phyloP scores from a whole-genome alignment of 2,797 vertebrate species.

The Bryconaethiops microstoma region DNA sequence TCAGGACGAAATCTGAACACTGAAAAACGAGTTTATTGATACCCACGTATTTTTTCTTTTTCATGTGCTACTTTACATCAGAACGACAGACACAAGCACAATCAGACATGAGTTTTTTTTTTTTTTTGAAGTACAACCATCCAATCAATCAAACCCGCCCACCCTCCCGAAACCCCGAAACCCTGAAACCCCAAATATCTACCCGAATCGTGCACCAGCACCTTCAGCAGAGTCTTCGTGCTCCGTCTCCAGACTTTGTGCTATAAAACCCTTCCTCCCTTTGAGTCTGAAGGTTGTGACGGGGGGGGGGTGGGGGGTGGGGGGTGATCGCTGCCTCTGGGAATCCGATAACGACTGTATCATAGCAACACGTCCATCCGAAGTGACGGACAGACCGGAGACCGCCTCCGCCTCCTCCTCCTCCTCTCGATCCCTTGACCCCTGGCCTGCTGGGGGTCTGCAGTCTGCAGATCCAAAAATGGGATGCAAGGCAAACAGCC shows the following conservation, averaged over 20 bases:
- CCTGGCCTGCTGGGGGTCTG: constrained; percentile 33
- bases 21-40: constrained; percentile 50
- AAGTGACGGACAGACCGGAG: constrained; percentile 59
- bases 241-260: constrained; percentile 69
- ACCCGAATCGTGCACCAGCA: constrained; percentile 54
- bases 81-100: constrained; percentile 72
- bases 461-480: constrained; percentile 7
- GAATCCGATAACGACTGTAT: constrained; percentile 28
- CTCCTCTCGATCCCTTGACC: constrained; percentile 21
- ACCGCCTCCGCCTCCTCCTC: constrained; percentile 46
- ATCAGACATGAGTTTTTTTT: constrained; percentile 67
- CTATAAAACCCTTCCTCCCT: constrained; percentile 62
- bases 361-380: constrained; percentile 60
- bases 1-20: constrained; percentile 58
- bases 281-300: constrained; percentile 31
- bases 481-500: constrained; percentile 27
- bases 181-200: constrained; percentile 52
- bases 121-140: constrained; percentile 59
- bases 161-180: constrained; percentile 34
- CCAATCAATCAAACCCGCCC: too few relatives aligned
- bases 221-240: constrained; percentile 48
- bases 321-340: constrained; percentile 46
- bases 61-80: constrained; percentile 26
- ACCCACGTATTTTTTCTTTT: constrained; percentile 21
- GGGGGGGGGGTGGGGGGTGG: constrained; percentile 22